Conservation (phyloP, 2,797 vertebrate species). For the Melanotaenia boesemani region DNA sequence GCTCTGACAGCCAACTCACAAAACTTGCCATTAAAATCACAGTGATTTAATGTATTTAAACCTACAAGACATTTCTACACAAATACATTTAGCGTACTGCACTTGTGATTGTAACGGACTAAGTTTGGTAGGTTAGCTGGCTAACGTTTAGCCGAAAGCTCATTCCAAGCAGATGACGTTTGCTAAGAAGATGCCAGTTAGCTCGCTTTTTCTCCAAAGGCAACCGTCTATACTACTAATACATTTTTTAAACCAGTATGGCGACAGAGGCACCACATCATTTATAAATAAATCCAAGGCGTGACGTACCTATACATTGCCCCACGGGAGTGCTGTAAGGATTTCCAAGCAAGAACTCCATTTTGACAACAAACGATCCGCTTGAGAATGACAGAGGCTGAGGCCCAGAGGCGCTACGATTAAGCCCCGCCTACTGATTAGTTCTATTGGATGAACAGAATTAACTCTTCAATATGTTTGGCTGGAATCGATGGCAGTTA, state of each 20-base stretch:
- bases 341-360: conserved; percentile 99
- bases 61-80: background rate
- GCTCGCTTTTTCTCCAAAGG: conserved; percentile 35
- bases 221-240: background rate
- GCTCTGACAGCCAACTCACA: conserved; percentile 12
- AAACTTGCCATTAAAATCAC: background rate
- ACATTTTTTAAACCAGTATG: background rate
- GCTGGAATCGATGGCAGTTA: conserved; percentile 51
- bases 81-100: background rate
- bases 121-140: conserved; percentile 32
- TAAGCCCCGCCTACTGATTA: conserved; percentile 50
- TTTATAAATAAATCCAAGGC: background rate
- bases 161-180: conserved; percentile 69
- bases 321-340: conserved; percentile 98
- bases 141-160: conserved; percentile 62
- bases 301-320: conserved; percentile 91
- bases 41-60: background rate
- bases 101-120: conserved; percentile 18
- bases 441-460: conserved; percentile 65
- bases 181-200: conserved; percentile 57
- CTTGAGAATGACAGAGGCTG: conserved; percentile 58
- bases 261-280: background rate
- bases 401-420: conserved; percentile 27
- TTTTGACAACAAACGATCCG: conserved; percentile 91
- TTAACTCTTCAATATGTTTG: conserved; percentile 9